These are phyloP conservation scores for Venusia cambrica DNA, from an alignment of 2,888 invertebrate genomes.

Conservation along the genomic window DNA sequence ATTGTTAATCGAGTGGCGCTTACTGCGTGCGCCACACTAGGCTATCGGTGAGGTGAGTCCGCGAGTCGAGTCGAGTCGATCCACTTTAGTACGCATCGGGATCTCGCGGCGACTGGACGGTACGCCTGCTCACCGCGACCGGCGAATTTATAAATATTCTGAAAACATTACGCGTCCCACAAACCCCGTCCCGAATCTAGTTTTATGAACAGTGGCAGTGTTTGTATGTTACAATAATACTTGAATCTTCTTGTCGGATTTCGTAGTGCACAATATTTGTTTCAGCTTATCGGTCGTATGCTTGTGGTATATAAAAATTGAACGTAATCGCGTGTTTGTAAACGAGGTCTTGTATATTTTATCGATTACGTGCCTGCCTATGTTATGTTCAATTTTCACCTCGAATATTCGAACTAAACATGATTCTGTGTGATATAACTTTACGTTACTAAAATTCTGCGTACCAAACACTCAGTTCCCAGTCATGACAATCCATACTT, in stretches of 20 bases:
- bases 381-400: slow-evolving; percentile 33
- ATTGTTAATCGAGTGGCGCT: slow-evolving; percentile 51
- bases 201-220: slow-evolving; percentile 45
- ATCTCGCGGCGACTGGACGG: slow-evolving; percentile 48
- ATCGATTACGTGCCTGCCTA: slow-evolving; percentile 42
- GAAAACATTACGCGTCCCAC: slow-evolving; percentile 56
- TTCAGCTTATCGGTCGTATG: slow-evolving; percentile 34
- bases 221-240: slow-evolving; percentile 20
- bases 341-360: slow-evolving; percentile 48
- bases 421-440: too few relatives aligned
- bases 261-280: slow-evolving; percentile 29
- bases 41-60: slow-evolving; percentile 23
- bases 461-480: too few relatives aligned
- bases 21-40: slow-evolving; percentile 70
- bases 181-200: slow-evolving; percentile 56
- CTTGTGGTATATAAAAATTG: slow-evolving; percentile 29
- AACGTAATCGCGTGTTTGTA: slow-evolving; percentile 45
- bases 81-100: slow-evolving; percentile 65
- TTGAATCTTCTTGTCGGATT: slow-evolving; percentile 33
- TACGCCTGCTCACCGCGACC: slow-evolving; percentile 39
- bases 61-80: slow-evolving; percentile 45
- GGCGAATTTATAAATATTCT: slow-evolving; percentile 50
- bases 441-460: too few relatives aligned
- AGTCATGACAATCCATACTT: too few relatives aligned
- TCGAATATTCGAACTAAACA: slow-evolving; percentile 13